Percentiles rank a stretch among this genome's conserved stretches.
Evolutionary conservation across 2,888 invertebrate species (phyloP).

Genomic region (Neoitamus cyanurus): DNA sequence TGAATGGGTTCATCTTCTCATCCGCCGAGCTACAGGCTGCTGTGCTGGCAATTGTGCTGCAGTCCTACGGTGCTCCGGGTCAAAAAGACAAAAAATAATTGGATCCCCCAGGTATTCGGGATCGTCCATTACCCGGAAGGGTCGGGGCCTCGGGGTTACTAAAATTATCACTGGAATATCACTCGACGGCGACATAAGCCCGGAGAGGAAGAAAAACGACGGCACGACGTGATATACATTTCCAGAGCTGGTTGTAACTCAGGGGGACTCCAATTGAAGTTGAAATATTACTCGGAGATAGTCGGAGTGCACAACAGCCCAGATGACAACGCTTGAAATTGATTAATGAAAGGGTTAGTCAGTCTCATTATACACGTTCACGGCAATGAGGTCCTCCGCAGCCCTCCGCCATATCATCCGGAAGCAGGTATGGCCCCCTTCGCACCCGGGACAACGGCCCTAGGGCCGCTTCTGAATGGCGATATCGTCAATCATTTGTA

Average conservation of each 20-base stretch:
- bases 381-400: background rate
- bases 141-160: background rate
- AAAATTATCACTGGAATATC: background rate
- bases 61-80: background rate
- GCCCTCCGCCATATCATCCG: background rate
- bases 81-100: background rate
- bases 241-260: background rate
- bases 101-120: background rate
- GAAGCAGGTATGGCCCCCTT: background rate
- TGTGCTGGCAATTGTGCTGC: background rate
- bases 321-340: slow-evolving; percentile 15
- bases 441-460: background rate
- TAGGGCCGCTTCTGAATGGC: background rate
- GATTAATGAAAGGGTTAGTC: slow-evolving; percentile 20
- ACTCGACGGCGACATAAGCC: background rate
- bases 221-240: background rate
- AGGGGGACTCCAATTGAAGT: background rate
- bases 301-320: background rate
- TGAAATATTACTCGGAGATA: slow-evolving; percentile 9
- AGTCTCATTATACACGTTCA: background rate
- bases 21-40: background rate
- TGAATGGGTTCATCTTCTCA: slow-evolving; percentile 3
- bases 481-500: slow-evolving; percentile 11
- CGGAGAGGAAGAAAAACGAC: background rate
- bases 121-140: background rate